Conservation (phyloP, 2,113 vertebrate genomes). For the Chauna torquata region DNA sequence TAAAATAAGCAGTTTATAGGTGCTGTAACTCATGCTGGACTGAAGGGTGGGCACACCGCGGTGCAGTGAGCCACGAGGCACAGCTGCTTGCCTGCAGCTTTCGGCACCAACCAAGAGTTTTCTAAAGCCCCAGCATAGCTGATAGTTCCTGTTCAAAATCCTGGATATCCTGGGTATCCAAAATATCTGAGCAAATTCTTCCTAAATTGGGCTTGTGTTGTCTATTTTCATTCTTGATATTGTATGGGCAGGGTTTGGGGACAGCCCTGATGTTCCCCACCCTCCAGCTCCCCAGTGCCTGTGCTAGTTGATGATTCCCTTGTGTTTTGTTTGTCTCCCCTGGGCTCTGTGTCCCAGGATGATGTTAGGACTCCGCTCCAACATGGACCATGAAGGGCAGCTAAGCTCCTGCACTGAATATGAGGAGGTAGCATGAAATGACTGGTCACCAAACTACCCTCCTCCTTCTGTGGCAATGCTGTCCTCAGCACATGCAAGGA, state of each 20-base stretch:
- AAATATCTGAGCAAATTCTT: neutral
- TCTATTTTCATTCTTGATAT: neutral
- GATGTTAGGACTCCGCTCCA: neutral
- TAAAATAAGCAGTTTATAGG: neutral
- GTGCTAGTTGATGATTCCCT: neutral
- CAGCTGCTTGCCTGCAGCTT: neutral
- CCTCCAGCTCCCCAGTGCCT: neutral
- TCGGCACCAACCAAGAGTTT: neutral
- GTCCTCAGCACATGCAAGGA: accelerated
- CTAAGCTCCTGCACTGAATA: neutral
- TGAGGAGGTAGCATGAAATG: neutral
- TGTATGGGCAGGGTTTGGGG: neutral
- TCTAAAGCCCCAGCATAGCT: neutral
- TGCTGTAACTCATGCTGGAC: neutral
- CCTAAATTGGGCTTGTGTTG: neutral
- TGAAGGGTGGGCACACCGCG: accelerated
- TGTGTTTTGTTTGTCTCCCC: neutral
- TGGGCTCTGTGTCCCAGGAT: accelerated
- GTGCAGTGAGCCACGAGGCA: accelerated
- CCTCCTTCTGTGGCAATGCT: neutral
- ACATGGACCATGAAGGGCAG: neutral
- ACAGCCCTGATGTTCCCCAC: neutral
- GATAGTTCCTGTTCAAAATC: neutral
- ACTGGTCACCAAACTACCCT: neutral
- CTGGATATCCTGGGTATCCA: neutral